These are phyloP conservation scores for Tricholaema leucomelas DNA, from an alignment of 2,113 vertebrate genomes.

Conservation along the genomic window DNA sequence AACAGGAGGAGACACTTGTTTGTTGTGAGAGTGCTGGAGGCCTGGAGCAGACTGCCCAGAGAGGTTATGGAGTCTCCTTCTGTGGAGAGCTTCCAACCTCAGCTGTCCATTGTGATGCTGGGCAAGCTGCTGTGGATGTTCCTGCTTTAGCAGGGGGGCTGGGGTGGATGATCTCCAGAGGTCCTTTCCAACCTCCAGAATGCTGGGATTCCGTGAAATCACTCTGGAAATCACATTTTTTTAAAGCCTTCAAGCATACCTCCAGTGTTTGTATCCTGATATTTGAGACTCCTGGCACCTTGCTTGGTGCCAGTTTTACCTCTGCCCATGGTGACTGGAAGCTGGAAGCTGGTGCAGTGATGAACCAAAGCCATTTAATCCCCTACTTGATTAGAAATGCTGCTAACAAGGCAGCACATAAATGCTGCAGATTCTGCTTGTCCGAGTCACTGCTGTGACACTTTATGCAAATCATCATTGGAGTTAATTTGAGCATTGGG, in stretches of 20 bases:
- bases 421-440: background rate
- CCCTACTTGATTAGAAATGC: background rate
- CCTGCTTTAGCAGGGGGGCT: too few relatives aligned
- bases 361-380: background rate
- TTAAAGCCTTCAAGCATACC: background rate
- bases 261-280: background rate
- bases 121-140: too few relatives aligned
- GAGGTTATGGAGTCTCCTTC: too few relatives aligned
- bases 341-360: fast-evolving
- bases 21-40: too few relatives aligned
- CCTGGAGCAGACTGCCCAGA: too few relatives aligned
- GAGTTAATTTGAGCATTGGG: constrained; percentile 4
- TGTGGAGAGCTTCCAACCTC: too few relatives aligned
- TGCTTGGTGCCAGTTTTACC: background rate
- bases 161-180: too few relatives aligned
- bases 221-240: background rate
- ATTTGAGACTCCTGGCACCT: fast-evolving
- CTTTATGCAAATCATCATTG: background rate
- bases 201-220: background rate
- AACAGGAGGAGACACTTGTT: too few relatives aligned
- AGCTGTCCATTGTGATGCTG: too few relatives aligned
- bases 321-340: background rate
- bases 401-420: background rate
- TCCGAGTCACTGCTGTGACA: background rate
- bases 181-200: too few relatives aligned